Conservation (phyloP, 2,888 invertebrate genomes). For the Mactromeris polynyma region DNA sequence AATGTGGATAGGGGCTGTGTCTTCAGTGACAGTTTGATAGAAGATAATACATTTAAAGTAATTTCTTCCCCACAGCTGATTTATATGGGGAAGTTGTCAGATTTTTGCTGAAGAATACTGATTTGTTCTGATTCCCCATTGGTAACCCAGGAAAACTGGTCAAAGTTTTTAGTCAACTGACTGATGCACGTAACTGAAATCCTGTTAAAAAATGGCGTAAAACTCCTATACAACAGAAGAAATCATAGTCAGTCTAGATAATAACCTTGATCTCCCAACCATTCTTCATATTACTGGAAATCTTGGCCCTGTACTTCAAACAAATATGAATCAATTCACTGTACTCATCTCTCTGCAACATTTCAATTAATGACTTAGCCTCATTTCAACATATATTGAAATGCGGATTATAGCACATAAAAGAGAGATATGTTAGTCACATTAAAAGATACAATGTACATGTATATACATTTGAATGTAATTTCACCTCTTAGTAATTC, state of each 20-base stretch:
- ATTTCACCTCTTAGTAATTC: not conserved
- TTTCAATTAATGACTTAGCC: not conserved
- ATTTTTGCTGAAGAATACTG: too few relatives aligned
- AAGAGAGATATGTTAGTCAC: not conserved
- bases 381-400: not conserved
- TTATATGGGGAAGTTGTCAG: too few relatives aligned
- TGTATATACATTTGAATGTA: not conserved
- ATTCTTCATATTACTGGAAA: not conserved
- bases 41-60: too few relatives aligned
- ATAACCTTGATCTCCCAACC: not conserved
- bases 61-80: too few relatives aligned
- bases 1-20: too few relatives aligned
- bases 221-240: too few relatives aligned
- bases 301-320: not conserved
- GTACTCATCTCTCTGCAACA: not conserved
- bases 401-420: not conserved
- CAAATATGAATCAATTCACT: not conserved
- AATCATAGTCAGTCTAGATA: not conserved
- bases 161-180: too few relatives aligned
- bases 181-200: too few relatives aligned
- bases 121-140: too few relatives aligned
- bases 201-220: too few relatives aligned
- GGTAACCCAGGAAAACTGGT: too few relatives aligned
- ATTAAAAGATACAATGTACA: not conserved
- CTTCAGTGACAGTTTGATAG: too few relatives aligned